Evolutionary conservation across 2,797 vertebrate genomes (phyloP), one percentile per base, ranked within the genome.

Genomic region (Mallotus villosus): DNA sequence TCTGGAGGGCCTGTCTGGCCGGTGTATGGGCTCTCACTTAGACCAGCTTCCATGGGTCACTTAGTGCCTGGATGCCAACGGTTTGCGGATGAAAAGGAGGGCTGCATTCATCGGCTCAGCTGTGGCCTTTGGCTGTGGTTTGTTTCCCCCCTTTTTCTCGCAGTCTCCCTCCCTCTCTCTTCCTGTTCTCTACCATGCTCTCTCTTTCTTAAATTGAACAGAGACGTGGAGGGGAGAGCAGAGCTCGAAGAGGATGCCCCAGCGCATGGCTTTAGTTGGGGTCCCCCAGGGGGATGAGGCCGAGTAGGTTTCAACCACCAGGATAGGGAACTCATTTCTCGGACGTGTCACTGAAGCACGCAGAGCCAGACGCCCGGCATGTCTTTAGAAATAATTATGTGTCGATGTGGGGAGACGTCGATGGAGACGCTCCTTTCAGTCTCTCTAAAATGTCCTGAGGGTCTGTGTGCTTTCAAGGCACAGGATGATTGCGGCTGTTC

Each of bases 241-340:
- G 49, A 77, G 73, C 74, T 72, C 63, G 41, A 57, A 51, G 74
- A 68, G 46, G 53, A 62, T 87, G 81, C 86, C 77, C 79, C 76
- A 68, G 81, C 68, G 87, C 85, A 76, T 81, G 81, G 19, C 60
- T 49, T 71, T 51, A 21, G 25, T 22, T 22, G 29, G 19, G 63
- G 73, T 76, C 77, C 21, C 82, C 84, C 68, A 67, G 59, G 29
- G 79, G 81, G 77, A 74, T 63, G 70, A 78, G 74, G 73, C 78
- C 5, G 63, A 74, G 81, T 77, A 67, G 60, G 72, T 68, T 82
- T 74, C 80, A 71, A 57, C 76, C 76, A 77, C 78, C 79, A 75
- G 87, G 88, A 88, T 86, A 74, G 72, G n/a, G 69, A 34, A 81
- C 82, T 84, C 88, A 89, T 91, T 79, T 78, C 71, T 81, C 78